A percentile compares a stretch with the other conserved stretches of the same genome.
Conservation (phyloP, 2,888 invertebrate genomes). For the Drosophila rellima region DNA sequence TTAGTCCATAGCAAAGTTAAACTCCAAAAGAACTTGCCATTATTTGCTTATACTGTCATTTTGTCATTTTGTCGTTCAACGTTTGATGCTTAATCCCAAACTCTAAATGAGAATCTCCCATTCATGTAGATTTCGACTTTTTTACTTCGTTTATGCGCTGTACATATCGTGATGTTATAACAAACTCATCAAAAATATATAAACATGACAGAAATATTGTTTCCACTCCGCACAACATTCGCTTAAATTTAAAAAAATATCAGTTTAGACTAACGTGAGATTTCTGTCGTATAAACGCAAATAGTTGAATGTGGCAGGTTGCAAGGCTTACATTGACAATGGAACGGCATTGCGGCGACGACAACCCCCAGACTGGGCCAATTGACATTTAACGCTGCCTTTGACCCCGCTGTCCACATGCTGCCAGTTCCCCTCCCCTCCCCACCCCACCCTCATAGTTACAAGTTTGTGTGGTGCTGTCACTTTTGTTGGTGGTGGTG, state of each 20-base stretch:
- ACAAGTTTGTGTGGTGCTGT: neutral
- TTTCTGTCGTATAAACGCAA: slow-evolving; percentile 1
- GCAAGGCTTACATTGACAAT: slow-evolving; percentile 38
- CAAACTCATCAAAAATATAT: neutral
- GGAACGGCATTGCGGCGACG: slow-evolving; percentile 19
- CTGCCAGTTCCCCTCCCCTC: neutral
- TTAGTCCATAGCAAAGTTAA: neutral
- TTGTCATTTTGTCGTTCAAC: neutral
- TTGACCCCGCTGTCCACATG: slow-evolving; percentile 51
- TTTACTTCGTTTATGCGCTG: neutral
- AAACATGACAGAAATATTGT: too few species aligned
- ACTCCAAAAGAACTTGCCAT: neutral
- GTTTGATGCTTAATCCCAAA: neutral
- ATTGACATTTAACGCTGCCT: slow-evolving; percentile 76
- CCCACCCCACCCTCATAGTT: neutral
- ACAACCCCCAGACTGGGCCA: slow-evolving; percentile 59
- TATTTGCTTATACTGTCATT: neutral
- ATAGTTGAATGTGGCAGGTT: slow-evolving; percentile 32
- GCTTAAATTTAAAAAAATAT: too few species aligned
- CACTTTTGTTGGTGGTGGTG: slow-evolving; percentile 11
- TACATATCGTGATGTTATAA: neutral
- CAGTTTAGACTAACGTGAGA: too few species aligned
- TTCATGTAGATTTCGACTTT: neutral
- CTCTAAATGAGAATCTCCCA: neutral
- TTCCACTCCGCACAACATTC: too few species aligned